phyloP scores from a whole-genome alignment of 2,797 vertebrate species.

The Danio choprae region DNA sequence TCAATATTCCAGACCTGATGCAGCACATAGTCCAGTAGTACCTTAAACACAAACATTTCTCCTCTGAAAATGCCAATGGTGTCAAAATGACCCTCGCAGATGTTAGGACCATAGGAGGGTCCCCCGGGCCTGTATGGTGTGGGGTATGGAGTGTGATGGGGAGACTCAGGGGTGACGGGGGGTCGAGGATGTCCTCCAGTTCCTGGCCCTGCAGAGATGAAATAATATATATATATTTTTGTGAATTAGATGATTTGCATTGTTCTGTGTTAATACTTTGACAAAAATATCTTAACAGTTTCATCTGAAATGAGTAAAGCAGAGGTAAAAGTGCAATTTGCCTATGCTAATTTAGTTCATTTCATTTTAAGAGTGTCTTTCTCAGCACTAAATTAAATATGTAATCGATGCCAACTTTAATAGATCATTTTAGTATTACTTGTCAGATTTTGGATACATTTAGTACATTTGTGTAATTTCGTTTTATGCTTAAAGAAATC shows the following conservation, averaged over 20 bases:
- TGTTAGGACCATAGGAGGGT: slow-evolving; percentile 83
- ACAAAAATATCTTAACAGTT: no score
- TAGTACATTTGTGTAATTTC: no score
- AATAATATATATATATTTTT: not conserved
- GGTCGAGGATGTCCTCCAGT: slow-evolving; percentile 67
- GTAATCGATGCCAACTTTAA: no score
- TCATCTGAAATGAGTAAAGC: not conserved
- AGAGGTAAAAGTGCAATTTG: not conserved
- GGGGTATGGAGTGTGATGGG: slow-evolving; percentile 66
- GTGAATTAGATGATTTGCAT: not conserved
- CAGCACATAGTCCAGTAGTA: slow-evolving; percentile 57
- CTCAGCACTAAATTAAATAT: no score
- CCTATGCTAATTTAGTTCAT: not conserved
- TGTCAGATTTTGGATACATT: no score
- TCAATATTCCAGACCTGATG: not conserved
- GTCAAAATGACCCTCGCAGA: slow-evolving; percentile 92
- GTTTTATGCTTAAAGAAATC: no score
- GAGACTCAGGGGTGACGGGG: slow-evolving; percentile 68
- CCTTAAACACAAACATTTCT: slow-evolving; percentile 96
- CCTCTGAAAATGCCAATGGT: slow-evolving; percentile 88
- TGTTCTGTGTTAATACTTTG: not conserved
- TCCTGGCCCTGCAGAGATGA: slow-evolving; percentile 66
- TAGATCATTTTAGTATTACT: no score
- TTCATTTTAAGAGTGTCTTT: not conserved
- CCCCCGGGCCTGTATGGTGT: slow-evolving; percentile 71